Evolutionary conservation across 1,140 invertebrate species (phyloP), one percentile per base, ranked within the genome.

Genomic region (Luehdorfia chinensis): DNA sequence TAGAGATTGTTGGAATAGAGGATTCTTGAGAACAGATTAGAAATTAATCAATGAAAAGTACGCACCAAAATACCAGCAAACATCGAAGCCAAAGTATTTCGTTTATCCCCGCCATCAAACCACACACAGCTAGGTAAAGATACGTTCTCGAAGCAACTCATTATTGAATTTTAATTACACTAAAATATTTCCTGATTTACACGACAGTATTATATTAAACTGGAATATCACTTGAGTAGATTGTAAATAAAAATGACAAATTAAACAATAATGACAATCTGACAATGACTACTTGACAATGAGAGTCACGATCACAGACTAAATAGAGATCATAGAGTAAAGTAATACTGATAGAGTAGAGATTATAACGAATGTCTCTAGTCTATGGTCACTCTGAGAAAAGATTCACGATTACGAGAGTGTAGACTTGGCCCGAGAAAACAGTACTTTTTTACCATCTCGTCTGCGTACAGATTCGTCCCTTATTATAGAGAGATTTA

Each of bases 61-160:
- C 86, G 88, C 90, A 97, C 96, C 90, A 98, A 78, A 57, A 93
- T 86, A 44, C 96, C 96, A 53, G 96, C 91, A 9, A 93, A 70
- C 59, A 97, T 92, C 0, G 96, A 94, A 9, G 94, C 91, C 15
- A 96, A 75, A 32, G 93, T 90, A 87, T 98, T 98, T 66, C 95
- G 87, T 45, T 83, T 87, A 31, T 86, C 80, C 28, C 83, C 87
- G 25, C 70, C 66, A 46, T 87, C 84, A 33, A 88, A 87, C 87
- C 87, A 88, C 37, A 86, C 69, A 50, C 84, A 87, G 51, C 59
- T 75, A 3, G 85, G 85, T 55, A 87, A 60, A 32, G 65, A 73
- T 7, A 87, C 37, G 53, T 87, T 87, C 21, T 87, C 84, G 14
- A 81, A 80, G 52, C 84, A 88, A 62, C 66, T 84, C 86, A 87